These are phyloP conservation scores for Trichomalopsis sarcophagae DNA, from an alignment of 1,140 invertebrate species.

Conservation along the genomic window DNA sequence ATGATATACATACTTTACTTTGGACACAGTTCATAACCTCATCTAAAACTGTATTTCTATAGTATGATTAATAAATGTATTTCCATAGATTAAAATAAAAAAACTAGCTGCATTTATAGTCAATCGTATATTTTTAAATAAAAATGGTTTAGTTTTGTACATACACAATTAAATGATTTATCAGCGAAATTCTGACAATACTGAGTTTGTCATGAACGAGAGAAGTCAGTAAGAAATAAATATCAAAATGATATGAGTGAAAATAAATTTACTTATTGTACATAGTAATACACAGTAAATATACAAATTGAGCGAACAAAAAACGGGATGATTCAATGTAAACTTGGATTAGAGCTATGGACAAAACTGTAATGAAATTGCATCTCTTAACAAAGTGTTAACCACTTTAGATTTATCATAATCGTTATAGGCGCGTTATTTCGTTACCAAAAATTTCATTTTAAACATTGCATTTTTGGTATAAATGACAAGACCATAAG, in stretches of 20 bases:
- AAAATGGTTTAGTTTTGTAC: constrained; percentile 32
- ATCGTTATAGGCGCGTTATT: constrained; percentile 10
- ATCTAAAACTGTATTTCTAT: too few relatives aligned
- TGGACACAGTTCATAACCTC: too few relatives aligned
- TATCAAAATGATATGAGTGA: constrained; percentile 30
- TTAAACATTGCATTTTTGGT: constrained; percentile 33
- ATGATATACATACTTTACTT: too few relatives aligned
- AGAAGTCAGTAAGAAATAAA: constrained; percentile 38
- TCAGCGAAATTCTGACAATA: not conserved
- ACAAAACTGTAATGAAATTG: constrained; percentile 39
- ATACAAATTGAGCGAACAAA: constrained; percentile 44
- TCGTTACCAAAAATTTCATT: constrained; percentile 33
- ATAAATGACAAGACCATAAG: constrained; percentile 46
- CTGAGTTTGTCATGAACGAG: constrained; percentile 17
- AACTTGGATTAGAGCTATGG: constrained; percentile 24
- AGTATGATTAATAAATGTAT: not conserved
- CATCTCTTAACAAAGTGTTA: not conserved
- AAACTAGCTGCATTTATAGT: constrained; percentile 3
- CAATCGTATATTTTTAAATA: constrained; percentile 34
- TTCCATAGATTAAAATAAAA: not conserved
- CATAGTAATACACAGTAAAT: constrained; percentile 49
- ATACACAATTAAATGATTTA: constrained; percentile 31
- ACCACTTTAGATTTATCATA: constrained; percentile 21
- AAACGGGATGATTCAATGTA: constrained; percentile 26
- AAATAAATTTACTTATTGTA: constrained; percentile 51